Evolutionary conservation across 2,113 vertebrate species (phyloP), one percentile per base, ranked within the genome.

Genomic region (Sylvietta virens): DNA sequence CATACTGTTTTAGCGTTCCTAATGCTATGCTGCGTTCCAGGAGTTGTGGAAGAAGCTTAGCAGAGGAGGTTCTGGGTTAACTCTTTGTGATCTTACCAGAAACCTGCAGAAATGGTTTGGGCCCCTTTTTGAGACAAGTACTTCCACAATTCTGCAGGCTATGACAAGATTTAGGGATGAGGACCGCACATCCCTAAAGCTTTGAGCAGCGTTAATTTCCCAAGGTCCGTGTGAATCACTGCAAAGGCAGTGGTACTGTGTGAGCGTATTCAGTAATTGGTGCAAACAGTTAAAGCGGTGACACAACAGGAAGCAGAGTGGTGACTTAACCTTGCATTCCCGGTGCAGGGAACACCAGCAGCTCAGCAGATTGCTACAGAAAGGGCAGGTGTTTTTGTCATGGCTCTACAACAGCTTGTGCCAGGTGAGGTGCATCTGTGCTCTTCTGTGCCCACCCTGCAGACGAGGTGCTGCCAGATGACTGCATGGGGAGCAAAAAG

Each of bases 281-380:
- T 50, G 48, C 82, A 86, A 93, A 73, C 44, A 71, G 86, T 88
- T 92, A 86, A 92, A 96, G 78, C 0, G 1, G 50, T 92, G 92
- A 90, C 85, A 88, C 76, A 88, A 96, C 64, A 74, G 80, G 94
- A 93, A 88, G 76, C 72, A 86, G 92, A 95, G 85, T 48, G 85
- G 44, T 15, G 40, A 88, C 73, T 92, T 90, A 94, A 82, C 82
- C 90, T 94, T 57, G 86, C 16, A 0, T 88, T 92, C 74, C 56
- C 9, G 14, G 42, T 24, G n/a, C 62, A 39, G n/a, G 40, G 67
- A 85, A 71, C 58, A 37, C 48, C 10, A 20, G 42, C 45, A 73
- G 74, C 71, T 81, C 47, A 31, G 76, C 74, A 74, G 47, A 70
- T 86, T 51, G 11, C 64, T 53, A 2, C 1, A 7, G 78, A 77